Evolutionary conservation across 2,888 invertebrate species (phyloP).

Genomic region (Metallyticus violacea): DNA sequence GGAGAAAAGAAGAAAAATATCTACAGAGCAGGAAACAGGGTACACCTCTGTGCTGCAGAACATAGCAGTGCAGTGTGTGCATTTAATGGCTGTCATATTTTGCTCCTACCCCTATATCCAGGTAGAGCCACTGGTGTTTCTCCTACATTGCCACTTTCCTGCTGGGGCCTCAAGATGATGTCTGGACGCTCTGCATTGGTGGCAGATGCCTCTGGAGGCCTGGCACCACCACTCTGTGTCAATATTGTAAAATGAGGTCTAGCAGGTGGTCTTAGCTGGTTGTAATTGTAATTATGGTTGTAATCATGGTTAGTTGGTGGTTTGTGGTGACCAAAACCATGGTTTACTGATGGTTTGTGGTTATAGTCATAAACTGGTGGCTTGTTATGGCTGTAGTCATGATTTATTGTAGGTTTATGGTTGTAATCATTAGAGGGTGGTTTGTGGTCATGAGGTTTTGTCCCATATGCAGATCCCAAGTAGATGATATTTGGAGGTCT

Average conservation of each 20-base stretch:
- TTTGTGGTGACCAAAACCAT: neutral
- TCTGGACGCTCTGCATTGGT: neutral
- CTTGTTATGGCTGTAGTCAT: neutral
- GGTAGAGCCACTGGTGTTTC: neutral
- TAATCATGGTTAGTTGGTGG: slow-evolving; percentile 36
- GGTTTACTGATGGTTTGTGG: neutral
- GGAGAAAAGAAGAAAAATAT: neutral
- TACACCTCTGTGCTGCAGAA: no score
- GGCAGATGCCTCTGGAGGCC: neutral
- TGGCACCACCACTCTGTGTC: neutral
- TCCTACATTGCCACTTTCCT: neutral
- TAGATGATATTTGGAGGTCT: slow-evolving; percentile 46
- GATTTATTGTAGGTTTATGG: neutral
- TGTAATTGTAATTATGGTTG: slow-evolving; percentile 38
- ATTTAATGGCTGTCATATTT: neutral
- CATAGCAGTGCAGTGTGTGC: neutral
- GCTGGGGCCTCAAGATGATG: slow-evolving; percentile 1
- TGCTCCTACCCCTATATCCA: slow-evolving; percentile 10
- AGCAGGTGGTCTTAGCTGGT: neutral
- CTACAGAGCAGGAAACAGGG: neutral
- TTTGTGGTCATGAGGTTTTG: neutral
- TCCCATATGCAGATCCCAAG: slow-evolving; percentile 36
- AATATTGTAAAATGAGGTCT: neutral
- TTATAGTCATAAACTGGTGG: neutral
- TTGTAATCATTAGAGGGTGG: neutral